Evolutionary conservation across 2,113 vertebrate genomes (phyloP).

Genomic region (Otolemur garnettii): DNA sequence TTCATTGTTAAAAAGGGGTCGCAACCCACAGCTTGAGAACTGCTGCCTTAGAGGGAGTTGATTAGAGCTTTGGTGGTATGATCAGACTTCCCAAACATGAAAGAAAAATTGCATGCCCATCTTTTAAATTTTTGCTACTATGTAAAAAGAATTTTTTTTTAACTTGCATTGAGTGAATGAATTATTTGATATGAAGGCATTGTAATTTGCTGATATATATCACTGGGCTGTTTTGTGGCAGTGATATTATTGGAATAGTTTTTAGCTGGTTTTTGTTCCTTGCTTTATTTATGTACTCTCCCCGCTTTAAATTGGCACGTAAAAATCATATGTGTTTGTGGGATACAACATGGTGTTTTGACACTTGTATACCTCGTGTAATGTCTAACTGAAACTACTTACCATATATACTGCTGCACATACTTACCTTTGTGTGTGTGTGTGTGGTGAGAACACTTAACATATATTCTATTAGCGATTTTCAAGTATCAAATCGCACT

Average conservation of each 20-base stretch:
- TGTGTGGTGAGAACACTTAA: not conserved
- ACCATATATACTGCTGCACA: not conserved
- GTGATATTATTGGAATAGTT: not conserved
- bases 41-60: not conserved
- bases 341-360: not conserved
- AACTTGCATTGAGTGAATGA: not conserved
- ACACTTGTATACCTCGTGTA: not conserved
- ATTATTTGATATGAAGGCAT: not conserved
- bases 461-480: not conserved
- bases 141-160: not conserved
- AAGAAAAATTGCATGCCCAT: not conserved
- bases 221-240: not conserved
- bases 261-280: slow-evolving; percentile 28
- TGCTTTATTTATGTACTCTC: slow-evolving; percentile 4
- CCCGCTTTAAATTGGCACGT: not conserved
- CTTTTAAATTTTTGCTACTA: slow-evolving; percentile 53
- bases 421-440: not conserved
- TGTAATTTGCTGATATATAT: slow-evolving; percentile 13
- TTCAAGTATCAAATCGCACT: slow-evolving; percentile 8
- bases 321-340: not conserved
- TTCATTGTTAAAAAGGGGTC: too few relatives aligned
- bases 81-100: not conserved
- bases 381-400: not conserved
- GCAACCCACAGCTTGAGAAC: too few relatives aligned
- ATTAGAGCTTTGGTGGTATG: not conserved